Evolutionary conservation across 2,888 invertebrate genomes (phyloP), one percentile per base, ranked within the genome.

Genomic region (Chrysolina haemoptera): DNA sequence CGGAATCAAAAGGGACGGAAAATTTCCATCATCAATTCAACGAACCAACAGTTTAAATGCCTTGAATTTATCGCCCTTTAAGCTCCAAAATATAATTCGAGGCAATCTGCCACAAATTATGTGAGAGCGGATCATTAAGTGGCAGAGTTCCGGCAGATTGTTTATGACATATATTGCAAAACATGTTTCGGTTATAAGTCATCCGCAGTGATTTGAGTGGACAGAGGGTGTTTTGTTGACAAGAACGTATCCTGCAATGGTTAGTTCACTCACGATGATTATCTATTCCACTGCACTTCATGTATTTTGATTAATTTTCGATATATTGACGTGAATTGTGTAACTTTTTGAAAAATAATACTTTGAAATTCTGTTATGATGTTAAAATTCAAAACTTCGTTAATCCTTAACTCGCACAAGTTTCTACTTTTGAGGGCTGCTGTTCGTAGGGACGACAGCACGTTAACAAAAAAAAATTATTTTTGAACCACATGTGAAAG

Each of bases 21-120:
- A 20, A 16, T 9, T 18, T 53, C 2, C 53, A 53, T 53, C 53
- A 53, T 53, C 53, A 20, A 53, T 53, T 14, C 43, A 43, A 8
- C 5, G 3, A 53, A 20, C 18, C 53, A 20, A 5, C 53, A 53
- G 53, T 53, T 53, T 10, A 53, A 20, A 53, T 20, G 53, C 14
- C 53, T 53, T 2, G 18, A 20, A 53, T 53, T 53, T 53, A 53
- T 53, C 18, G 22, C 18, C 11, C 22, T 20, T 53, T 53, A 20
- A 53, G 18, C 11, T 20, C 20, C 11, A 20, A 3, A 53, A 20
- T 53, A 18, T 53, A 12, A 53, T 43, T 53, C 53, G 53, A 35
- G 53, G 20, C 20, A 10, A 20, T 20, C 53, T 53, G 53, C 53
- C 53, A 53, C 53, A 53, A 20, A 53, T 53, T 53, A 53, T 53